Evolutionary conservation across 2,113 vertebrate genomes (phyloP), one percentile per base, ranked within the genome.

Genomic region (Alexandromys fortis): DNA sequence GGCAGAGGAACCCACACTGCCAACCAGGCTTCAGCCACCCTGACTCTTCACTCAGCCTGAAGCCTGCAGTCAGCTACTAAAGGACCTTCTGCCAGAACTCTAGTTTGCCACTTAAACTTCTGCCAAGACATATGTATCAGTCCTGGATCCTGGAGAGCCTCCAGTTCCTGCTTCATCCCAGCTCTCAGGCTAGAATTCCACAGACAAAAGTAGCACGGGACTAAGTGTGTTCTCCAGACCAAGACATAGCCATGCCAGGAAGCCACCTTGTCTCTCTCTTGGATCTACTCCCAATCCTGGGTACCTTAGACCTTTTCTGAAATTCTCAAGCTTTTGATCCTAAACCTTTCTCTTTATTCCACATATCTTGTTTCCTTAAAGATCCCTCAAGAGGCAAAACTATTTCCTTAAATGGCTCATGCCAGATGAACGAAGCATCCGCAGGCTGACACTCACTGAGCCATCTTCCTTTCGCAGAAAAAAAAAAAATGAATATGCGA

Each of bases 41-140:
- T 79, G 47, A 92, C 81, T 94, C 38, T 49, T 78, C 22, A 49
- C 45, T 21, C 58, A 77, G 42, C 70, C 35, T 52, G 16, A 30
- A 89, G 75, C 30, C 89, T 78, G 17, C 35, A 38, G 38, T 68
- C 76, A 55, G 82, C 75, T 26, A 8, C 4, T 5, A 38, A 85
- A 92, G 58, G 87, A 63, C 52, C 76, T 89, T 42, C 47, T 58
- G 52, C 77, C 79, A 45, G n/a, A 67, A n/a, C 26, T 42, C 81
- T 28, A n/a, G 85, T 72, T 78, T 96, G 81, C 90, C 79, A 96
- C 81, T 92, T 94, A 94, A 82, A 92, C 90, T 94, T 96, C 95
- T 65, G 35, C 92, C 77, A 88, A 95, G 94, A 91, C 96, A 92
- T 96, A 96, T 94, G 97, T 88, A 89, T 10, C 90, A 38, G 76